A percentile compares a stretch with the other conserved stretches of the same genome.
These are phyloP conservation scores for Horisme vitalbata DNA, from an alignment of 2,888 invertebrate species.

Conservation along the genomic window DNA sequence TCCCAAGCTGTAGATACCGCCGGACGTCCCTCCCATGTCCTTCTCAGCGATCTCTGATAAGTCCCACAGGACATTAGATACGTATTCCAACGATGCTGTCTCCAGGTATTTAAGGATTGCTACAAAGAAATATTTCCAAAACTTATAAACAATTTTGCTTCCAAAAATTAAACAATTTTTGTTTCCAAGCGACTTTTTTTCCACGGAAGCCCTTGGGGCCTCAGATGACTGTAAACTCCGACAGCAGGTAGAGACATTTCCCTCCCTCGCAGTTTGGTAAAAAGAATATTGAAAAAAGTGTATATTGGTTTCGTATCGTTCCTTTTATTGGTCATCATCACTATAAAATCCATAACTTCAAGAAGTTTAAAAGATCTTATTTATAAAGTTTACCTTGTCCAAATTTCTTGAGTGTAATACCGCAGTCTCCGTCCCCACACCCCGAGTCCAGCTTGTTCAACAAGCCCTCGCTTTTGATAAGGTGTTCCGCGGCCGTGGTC, in stretches of 20 bases:
- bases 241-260: too few species aligned
- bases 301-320: too few species aligned
- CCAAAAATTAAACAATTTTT: too few species aligned
- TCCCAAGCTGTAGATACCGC: slow-evolving; percentile 90
- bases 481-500: slow-evolving; percentile 66
- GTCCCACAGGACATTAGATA: slow-evolving; percentile 70
- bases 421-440: slow-evolving; percentile 90
- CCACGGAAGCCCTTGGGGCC: too few species aligned
- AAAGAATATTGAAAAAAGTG: too few species aligned
- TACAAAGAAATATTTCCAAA: slow-evolving; percentile 41
- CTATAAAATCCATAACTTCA: too few species aligned
- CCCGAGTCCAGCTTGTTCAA: slow-evolving; percentile 87
- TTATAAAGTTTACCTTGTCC: slow-evolving; percentile 68
- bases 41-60: slow-evolving; percentile 85
- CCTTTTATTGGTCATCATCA: too few species aligned
- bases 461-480: slow-evolving; percentile 83
- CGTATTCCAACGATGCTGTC: slow-evolving; percentile 55
- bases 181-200: too few species aligned
- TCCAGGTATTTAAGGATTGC: slow-evolving; percentile 59
- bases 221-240: too few species aligned
- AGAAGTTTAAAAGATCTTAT: too few species aligned
- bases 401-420: slow-evolving; percentile 85
- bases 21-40: slow-evolving; percentile 90
- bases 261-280: too few species aligned
- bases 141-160: too few species aligned